phyloP scores from a whole-genome alignment of 2,113 vertebrate genomes.

The Scytalopus superciliaris region DNA sequence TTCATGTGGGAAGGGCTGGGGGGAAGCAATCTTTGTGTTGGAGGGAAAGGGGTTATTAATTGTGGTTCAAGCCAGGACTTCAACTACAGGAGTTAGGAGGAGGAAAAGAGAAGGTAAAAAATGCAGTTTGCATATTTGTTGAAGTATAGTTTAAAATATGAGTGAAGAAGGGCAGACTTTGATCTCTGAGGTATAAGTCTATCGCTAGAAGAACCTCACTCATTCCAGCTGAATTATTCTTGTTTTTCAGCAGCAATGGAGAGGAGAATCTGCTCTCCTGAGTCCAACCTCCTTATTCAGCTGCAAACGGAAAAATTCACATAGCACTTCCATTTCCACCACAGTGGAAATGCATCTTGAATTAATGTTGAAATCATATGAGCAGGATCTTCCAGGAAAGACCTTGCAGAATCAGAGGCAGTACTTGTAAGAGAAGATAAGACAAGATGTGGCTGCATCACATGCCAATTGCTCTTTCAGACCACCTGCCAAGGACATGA shows the following conservation, averaged over 20 bases:
- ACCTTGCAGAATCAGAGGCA: neutral
- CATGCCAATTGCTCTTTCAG: neutral
- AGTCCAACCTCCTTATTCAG: neutral
- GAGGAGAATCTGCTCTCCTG: neutral
- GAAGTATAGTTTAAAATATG: neutral
- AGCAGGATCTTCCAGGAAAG: neutral
- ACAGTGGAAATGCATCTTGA: neutral
- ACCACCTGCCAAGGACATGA: neutral
- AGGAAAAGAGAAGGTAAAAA: neutral
- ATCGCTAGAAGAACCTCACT: neutral
- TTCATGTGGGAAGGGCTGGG: neutral
- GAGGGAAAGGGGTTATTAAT: neutral
- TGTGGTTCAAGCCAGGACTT: neutral
- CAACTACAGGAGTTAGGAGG: neutral
- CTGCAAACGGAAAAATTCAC: neutral
- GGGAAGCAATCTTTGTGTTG: neutral
- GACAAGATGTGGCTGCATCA: neutral
- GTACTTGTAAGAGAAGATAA: conserved; percentile 20
- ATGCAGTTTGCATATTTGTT: neutral
- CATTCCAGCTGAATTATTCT: neutral
- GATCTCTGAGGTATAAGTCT: conserved; percentile 2
- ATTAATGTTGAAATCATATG: neutral
- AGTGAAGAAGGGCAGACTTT: conserved; percentile 18
- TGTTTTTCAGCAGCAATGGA: neutral
- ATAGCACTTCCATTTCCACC: neutral